Base-by-base conservation (phyloP, 2,888 invertebrate species). In the Tenthredo mesomela region DNA sequence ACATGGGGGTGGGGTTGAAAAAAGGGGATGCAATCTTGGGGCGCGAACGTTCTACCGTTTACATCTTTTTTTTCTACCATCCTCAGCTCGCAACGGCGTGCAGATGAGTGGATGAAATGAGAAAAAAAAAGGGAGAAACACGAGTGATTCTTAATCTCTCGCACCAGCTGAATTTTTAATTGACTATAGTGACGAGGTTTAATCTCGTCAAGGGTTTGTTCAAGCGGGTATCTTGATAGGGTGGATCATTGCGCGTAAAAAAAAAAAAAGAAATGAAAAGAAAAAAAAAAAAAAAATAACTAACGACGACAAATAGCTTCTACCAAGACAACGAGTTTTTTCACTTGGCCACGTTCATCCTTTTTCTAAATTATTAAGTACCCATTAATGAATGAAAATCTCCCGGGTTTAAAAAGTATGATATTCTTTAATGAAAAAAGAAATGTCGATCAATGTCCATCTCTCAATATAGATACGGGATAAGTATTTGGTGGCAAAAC, bases 401-500 rank as follows among this genome's bases (percentile, higher is more conserved):
- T 18, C 18, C 1, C n/a, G 25, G 18, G 15, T 0, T 37, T 37
- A n/a, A 54, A 2, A 54, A 54, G 7, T n/a, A n/a, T n/a, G n/a
- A n/a, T 54, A n/a, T 54, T 54, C 1, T 7, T n/a, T n/a, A n/a
- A n/a, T 1, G 18, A n/a, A 2, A 1, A n/a, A 54, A 54, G 7
- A 7, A 54, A 54, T 7, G 61, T 25, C 61, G 21, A 40, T 21
- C 40, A 80, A 33, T 65, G 80, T 61, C 61, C 47, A n/a, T 10
- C n/a, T 43, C 47, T n/a, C 2, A 37, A 65, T 67, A 15, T 67
- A 15, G 18, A n/a, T 7, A 21, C 82, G 67, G 85, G 86, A 87
- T 86, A 85, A 87, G 87, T 88, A 87, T 86, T 86, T 86, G 71
- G 83, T 50, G 80, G 80, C 61, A 85, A 86, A 87, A 88, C 88